phyloP scores from a whole-genome alignment of 1,140 invertebrate genomes.

The Drosophila erecta region DNA sequence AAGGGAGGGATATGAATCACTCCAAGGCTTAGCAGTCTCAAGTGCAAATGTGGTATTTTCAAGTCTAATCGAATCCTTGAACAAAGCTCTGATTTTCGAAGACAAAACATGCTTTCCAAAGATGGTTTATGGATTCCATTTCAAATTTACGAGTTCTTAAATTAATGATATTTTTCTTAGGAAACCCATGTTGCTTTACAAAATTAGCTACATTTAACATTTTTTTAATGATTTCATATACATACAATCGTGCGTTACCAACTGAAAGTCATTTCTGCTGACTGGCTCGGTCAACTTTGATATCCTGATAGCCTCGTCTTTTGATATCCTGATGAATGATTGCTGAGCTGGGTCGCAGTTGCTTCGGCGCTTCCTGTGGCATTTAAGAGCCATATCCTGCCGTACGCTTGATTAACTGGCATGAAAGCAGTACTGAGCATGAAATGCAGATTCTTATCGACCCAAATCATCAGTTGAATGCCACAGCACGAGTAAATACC shows the following conservation, averaged over 20 bases:
- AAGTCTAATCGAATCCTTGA: constrained; percentile 13
- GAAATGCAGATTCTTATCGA: constrained; percentile 55
- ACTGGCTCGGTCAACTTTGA: constrained; percentile 24
- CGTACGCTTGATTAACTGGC: constrained; percentile 38
- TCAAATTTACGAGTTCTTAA: no score
- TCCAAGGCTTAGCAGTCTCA: not conserved
- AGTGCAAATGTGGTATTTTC: constrained; percentile 31
- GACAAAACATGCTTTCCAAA: no score
- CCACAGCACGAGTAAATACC: constrained; percentile 46
- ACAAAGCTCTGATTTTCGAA: not conserved
- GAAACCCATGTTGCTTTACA: no score
- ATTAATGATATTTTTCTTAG: no score
- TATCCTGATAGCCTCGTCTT: constrained; percentile 10
- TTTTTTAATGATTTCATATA: no score
- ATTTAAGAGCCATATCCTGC: constrained; percentile 68
- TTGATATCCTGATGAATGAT: constrained; percentile 14
- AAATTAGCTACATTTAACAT: not conserved
- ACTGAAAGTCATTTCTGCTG: constrained; percentile 7
- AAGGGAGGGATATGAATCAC: not conserved
- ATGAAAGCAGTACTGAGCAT: constrained; percentile 54
- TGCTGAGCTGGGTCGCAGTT: constrained; percentile 28
- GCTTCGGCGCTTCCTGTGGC: constrained; percentile 59
- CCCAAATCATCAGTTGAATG: constrained; percentile 44
- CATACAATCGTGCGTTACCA: no score
- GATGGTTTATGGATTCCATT: no score